Base-by-base conservation (phyloP, 2,888 invertebrate species). In the Pteria penguin region DNA sequence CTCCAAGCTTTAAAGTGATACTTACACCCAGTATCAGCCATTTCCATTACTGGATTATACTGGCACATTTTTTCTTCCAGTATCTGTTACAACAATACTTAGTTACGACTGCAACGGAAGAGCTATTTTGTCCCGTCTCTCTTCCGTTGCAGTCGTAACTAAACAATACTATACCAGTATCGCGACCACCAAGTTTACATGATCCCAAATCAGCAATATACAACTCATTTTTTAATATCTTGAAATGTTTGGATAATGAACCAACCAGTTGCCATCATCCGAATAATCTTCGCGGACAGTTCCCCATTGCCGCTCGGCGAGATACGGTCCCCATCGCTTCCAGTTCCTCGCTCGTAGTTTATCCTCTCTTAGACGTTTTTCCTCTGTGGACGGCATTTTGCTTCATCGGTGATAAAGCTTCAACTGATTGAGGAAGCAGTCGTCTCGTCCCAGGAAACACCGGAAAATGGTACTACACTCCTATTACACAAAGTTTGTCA, bases 251-350 rank as follows among this genome's bases (percentile, higher is more conserved):
- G n/a, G n/a, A n/a, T n/a, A n/a, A n/a, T n/a, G 5, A 58, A 70
- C 86, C 82, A 75, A 90, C 91, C 91, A 90, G 75, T 84, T 82
- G 3, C 90, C 91, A 75, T 91, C 85, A 3, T 67, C 75, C 0
- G 91, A 92, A 66, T 90, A 90, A 80, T 92, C 92, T 74, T 92
- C 92, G 32, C 92, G 72, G 2, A 92, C 91, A 2, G 92, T 92
- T 3, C 91, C 92, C 92, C 92, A 92, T 80, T 92, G 92, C 11
- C 92, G 73, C 73, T 92, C 92, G 3, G 92, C 86, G 45, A 92
- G 81, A 79, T 91, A 92, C 2, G 92, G 92, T 0, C 92, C 91
- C 92, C 92, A 92, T 65, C 88, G 81, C 76, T 89, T 90, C 92
- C 92, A 92, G 78, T 88, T 86, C 65, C 86, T 84, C 2, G 72